Evolutionary conservation across 2,797 vertebrate species (phyloP).

Genomic region (Typhlichthys subterraneus): DNA sequence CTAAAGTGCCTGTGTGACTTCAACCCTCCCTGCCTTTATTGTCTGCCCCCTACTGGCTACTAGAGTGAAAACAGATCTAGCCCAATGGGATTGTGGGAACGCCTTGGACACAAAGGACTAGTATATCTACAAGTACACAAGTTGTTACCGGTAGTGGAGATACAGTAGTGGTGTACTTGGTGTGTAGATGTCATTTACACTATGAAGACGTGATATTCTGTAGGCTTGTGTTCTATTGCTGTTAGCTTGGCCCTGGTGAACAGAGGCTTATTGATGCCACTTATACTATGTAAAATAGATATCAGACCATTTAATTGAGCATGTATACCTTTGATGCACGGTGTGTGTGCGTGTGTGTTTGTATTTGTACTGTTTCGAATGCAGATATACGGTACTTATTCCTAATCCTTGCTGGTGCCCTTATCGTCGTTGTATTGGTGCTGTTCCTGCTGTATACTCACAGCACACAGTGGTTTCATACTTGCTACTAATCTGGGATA

Average conservation of each 20-base stretch:
- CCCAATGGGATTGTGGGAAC: not conserved
- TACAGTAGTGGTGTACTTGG: too few relatives aligned
- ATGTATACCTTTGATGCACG: slow-evolving; percentile 11
- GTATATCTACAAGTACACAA: too few relatives aligned
- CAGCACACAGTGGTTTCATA: not conserved
- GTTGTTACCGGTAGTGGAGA: too few relatives aligned
- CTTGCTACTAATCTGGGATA: not conserved
- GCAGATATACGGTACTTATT: not conserved
- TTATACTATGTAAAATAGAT: slow-evolving; percentile 18
- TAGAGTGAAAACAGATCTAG: slow-evolving; percentile 28
- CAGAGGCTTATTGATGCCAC: slow-evolving; percentile 7
- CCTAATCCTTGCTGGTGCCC: not conserved
- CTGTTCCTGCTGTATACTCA: not conserved
- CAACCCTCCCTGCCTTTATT: slow-evolving; percentile 40
- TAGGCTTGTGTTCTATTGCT: not conserved
- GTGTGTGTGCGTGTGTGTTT: slow-evolving; percentile 16
- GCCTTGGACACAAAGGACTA: not conserved
- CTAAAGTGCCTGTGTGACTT: slow-evolving; percentile 89
- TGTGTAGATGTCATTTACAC: too few relatives aligned
- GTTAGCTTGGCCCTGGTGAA: slow-evolving; percentile 4
- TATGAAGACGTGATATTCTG: not conserved
- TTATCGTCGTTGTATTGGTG: not conserved
- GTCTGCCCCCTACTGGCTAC: not conserved
- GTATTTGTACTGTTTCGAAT: slow-evolving; percentile 35
- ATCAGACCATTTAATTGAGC: slow-evolving; percentile 31